phyloP scores from a whole-genome alignment of 2,797 vertebrate genomes.

The Chanos chanos region DNA sequence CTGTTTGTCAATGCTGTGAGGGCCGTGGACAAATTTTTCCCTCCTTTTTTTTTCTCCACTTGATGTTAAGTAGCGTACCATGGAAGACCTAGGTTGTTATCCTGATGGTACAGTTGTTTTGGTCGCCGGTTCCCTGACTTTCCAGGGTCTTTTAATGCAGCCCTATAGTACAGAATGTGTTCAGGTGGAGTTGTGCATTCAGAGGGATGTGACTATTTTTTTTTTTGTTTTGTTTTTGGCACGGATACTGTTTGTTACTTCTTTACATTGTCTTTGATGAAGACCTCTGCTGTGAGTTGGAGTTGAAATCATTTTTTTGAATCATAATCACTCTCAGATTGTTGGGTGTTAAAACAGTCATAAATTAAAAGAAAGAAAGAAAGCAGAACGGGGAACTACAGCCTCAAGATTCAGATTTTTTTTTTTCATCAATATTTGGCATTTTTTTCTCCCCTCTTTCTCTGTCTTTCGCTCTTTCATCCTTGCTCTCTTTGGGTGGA shows the following conservation, averaged over 20 bases:
- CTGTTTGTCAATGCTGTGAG: neutral
- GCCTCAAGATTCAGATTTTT: neutral
- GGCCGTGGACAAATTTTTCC: too few relatives aligned
- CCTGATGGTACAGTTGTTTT: neutral
- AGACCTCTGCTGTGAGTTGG: too few relatives aligned
- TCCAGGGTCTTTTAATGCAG: neutral
- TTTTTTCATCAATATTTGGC: conserved; percentile 11
- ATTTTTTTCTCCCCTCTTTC: neutral
- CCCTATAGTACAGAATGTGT: neutral
- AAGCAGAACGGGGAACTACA: neutral
- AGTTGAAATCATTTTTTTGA: conserved; percentile 1
- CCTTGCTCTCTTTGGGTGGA: conserved; percentile 19
- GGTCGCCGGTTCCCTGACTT: too few relatives aligned
- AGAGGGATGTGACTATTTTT: conserved; percentile 8
- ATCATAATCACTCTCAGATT: neutral
- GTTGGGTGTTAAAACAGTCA: conserved; percentile 12
- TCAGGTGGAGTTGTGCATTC: conserved; percentile 1
- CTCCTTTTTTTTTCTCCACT: conserved; percentile 10
- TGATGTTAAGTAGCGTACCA: conserved; percentile 3
- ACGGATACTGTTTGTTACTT: neutral
- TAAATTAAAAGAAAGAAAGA: neutral
- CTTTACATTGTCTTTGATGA: too few relatives aligned
- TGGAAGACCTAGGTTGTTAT: neutral
- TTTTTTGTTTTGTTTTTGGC: neutral
- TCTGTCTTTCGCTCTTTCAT: neutral